Percentiles rank a stretch among this genome's conserved stretches.
Evolutionary conservation across 2,113 vertebrate species (phyloP).

Genomic region (Charina bottae): DNA sequence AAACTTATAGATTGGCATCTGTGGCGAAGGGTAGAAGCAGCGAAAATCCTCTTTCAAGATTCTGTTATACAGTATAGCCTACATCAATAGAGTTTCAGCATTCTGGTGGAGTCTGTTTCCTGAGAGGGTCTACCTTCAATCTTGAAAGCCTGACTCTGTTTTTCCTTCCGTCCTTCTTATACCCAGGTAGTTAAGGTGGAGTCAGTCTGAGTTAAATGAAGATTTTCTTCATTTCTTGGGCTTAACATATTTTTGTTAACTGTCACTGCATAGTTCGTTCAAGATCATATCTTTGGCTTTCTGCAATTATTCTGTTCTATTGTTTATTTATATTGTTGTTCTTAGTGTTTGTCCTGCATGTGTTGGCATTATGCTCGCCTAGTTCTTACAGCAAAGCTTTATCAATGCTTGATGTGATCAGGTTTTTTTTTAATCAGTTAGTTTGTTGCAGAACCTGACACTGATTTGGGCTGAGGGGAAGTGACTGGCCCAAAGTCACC

Average conservation of each 20-base stretch:
- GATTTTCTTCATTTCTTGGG: neutral
- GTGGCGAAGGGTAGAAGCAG: neutral
- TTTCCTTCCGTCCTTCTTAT: neutral
- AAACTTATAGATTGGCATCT: neutral
- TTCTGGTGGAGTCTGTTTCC: neutral
- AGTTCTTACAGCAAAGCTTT: neutral
- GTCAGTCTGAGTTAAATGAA: neutral
- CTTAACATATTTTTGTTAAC: neutral
- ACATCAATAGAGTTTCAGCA: neutral
- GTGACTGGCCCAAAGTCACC: neutral
- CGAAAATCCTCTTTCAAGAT: neutral
- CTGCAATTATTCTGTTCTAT: neutral
- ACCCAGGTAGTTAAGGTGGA: neutral
- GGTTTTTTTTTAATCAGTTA: neutral
- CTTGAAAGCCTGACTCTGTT: neutral
- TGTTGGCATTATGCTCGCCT: neutral
- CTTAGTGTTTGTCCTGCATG: neutral
- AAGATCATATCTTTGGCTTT: neutral
- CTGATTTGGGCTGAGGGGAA: neutral
- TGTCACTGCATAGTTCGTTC: neutral
- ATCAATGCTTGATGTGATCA: neutral
- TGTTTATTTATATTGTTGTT: neutral
- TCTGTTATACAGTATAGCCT: neutral
- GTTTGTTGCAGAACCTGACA: neutral
- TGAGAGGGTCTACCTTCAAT: neutral